Evolutionary conservation across 2,797 vertebrate species (phyloP).

Genomic region (Cynopterus sphinx): DNA sequence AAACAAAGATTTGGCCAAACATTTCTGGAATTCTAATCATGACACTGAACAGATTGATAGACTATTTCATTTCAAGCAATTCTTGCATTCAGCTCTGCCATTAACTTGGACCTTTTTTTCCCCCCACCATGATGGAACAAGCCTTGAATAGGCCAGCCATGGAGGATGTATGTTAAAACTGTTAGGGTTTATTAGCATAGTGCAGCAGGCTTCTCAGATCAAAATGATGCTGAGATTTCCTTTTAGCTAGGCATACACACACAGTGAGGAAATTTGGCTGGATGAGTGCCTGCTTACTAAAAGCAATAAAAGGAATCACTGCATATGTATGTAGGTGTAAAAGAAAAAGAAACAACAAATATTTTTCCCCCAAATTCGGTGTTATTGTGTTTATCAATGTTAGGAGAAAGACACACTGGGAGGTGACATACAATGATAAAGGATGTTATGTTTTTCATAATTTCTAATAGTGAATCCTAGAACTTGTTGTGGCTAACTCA

Average conservation of each 20-base stretch:
- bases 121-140: background rate
- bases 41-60: background rate
- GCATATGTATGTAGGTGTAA: background rate
- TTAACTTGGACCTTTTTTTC: background rate
- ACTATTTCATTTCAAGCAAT: slow-evolving; percentile 24
- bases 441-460: background rate
- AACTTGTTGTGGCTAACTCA: background rate
- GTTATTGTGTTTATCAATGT: background rate
- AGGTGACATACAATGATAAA: slow-evolving; percentile 2
- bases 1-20: background rate
- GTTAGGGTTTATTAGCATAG: slow-evolving; percentile 42
- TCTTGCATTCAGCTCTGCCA: background rate
- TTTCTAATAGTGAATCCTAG: background rate
- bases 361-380: background rate
- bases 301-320: slow-evolving; percentile 36
- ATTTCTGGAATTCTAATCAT: background rate
- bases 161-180: background rate
- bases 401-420: background rate
- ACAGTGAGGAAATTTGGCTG: background rate
- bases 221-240: slow-evolving; percentile 12
- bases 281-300: background rate
- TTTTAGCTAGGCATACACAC: fast-evolving
- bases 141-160: background rate
- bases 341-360: background rate
- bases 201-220: background rate